A percentile compares a stretch with the other conserved stretches of the same genome.
phyloP scores from a whole-genome alignment of 2,113 vertebrate genomes.

The Sinosuthora webbiana region DNA sequence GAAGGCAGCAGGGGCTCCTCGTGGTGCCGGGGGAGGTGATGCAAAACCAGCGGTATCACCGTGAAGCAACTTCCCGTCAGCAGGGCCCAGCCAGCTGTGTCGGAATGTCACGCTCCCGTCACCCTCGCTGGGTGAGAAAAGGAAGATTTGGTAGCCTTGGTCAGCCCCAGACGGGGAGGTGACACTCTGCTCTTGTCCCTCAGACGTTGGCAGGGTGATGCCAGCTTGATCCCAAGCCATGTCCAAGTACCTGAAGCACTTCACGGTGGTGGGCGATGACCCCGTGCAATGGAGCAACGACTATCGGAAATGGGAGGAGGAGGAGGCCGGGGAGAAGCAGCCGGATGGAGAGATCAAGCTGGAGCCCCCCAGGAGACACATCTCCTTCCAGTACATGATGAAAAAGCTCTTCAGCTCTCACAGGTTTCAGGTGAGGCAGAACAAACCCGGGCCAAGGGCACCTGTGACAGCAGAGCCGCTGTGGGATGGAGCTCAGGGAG shows the following conservation, averaged over 20 bases:
- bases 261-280: slow-evolving; percentile 87
- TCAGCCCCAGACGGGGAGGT: accelerated
- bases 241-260: slow-evolving; percentile 86
- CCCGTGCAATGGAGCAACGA: slow-evolving; percentile 71
- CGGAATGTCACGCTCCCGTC: background rate
- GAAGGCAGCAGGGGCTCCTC: accelerated
- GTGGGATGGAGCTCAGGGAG: background rate
- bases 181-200: background rate
- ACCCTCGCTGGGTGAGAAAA: background rate
- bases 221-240: slow-evolving; percentile 68
- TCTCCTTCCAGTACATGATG: slow-evolving; percentile 78
- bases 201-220: background rate
- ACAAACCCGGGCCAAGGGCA: background rate
- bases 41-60: slow-evolving; percentile 2
- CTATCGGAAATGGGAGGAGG: slow-evolving; percentile 73
- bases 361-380: background rate
- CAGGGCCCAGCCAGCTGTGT: background rate
- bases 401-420: slow-evolving; percentile 81
- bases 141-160: background rate
- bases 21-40: background rate
- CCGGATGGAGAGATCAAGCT: background rate
- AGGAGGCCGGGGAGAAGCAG: slow-evolving; percentile 61
- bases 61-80: slow-evolving; percentile 52
- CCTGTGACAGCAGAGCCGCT: background rate
- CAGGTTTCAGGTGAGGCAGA: slow-evolving; percentile 85